Evolutionary conservation across 2,888 invertebrate species (phyloP).

Genomic region (Pseudococcus jackbeardsleyi): DNA sequence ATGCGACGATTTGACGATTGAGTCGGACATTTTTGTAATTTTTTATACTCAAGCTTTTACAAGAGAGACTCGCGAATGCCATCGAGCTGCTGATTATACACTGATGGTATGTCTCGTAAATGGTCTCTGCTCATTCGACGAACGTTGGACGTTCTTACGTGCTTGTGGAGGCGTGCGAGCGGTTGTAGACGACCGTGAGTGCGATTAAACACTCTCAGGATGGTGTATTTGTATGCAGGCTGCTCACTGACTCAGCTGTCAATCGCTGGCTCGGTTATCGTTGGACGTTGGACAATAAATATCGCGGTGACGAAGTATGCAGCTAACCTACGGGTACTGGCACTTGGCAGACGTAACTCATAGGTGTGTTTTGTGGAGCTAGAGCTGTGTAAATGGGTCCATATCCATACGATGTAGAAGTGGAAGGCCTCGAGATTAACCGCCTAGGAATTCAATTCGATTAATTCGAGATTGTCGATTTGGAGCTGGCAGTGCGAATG

Average conservation of each 20-base stretch:
- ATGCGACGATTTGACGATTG: not conserved
- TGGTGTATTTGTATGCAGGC: not conserved
- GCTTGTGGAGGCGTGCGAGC: not conserved
- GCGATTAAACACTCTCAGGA: not conserved
- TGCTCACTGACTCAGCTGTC: not conserved
- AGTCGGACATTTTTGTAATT: not conserved
- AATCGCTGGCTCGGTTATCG: not conserved
- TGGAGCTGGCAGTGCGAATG: no score
- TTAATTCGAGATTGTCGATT: no score
- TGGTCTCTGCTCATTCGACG: not conserved
- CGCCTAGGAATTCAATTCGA: no score
- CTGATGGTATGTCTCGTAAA: not conserved
- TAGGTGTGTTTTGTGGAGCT: no score
- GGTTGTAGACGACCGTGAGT: conserved; percentile 10
- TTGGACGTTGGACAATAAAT: no score
- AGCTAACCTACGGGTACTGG: no score
- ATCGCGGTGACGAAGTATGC: no score
- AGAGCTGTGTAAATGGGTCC: no score
- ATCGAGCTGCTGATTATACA: not conserved
- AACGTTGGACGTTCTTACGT: not conserved
- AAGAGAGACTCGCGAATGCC: not conserved
- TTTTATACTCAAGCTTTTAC: not conserved
- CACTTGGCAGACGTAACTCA: no score
- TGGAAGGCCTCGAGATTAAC: no score
- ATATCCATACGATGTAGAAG: no score